Evolutionary conservation across 64 coral and sea anemone species (phyloP), one percentile per base, ranked within the genome.

Genomic region (Porites lutea): DNA sequence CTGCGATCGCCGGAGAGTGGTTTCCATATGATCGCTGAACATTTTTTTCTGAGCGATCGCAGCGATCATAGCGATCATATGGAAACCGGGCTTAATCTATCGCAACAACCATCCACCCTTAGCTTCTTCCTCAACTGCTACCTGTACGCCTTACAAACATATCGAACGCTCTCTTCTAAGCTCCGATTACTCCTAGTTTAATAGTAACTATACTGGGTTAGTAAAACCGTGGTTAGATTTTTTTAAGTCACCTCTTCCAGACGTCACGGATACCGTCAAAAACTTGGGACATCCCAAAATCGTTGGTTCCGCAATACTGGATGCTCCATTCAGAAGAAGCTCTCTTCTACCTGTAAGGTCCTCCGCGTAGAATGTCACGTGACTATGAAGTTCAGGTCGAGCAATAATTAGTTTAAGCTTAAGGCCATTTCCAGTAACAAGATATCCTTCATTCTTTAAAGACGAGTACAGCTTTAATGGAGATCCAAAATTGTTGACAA

Each of bases 371-470:
- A 78, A 78, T 78, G 19, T 57, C 50, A 78, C 75, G 49, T 78
- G 75, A 57, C 75, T 78, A 23, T 78, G 75, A 8, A 78, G 75
- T 58, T 78, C 75, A 13, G 75, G 75, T 78, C 75, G 49, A 50
- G 54, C 52, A 55, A 78, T 58, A 2, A 78, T 53, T 4, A 78
- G 50, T 45, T 91, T 91, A 2, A 91, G 57, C 45, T 77, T 79
- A 48, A 91, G 83, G 14, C 49, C 52, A 27, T 13, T 1, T 91
- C 89, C 89, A 11, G 66, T 82, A 62, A 91, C 95, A 11, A 86
- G 75, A 81, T 93, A 96, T 9, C 90, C 95, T 7, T 91, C 79
- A 4, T 91, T 90, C n/a, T 96, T 96, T 3, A 96, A 78, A 86
- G 70, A 89, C 9, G 95, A 96, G 51, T 85, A 86, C 1, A 96